Base-by-base conservation (phyloP, 2,888 invertebrate species). In the Terebella lapidaria region DNA sequence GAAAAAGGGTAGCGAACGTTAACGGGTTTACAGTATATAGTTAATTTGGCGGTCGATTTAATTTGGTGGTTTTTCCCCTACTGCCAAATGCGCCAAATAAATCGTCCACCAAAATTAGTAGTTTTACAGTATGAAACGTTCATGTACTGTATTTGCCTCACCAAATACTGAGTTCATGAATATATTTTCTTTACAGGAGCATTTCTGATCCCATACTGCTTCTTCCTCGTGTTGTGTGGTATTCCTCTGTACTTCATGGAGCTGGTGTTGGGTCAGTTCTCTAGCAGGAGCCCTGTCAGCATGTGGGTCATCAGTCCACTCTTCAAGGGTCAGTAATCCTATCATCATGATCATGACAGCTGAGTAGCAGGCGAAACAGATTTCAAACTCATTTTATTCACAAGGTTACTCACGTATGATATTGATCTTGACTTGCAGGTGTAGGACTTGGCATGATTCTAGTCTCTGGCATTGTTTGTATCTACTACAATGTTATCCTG, bases 181-280 rank as follows among this genome's bases (percentile, higher is more conserved):
- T 20, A n/a, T 49, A 10, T 49, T 49, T 22, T 26, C 47, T 24
- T 70, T 70, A 52, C 71, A 81, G 88, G 90, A 60, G 90, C 90
- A 68, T 86, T 86, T 70, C 79, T 86, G 66, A 83, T 86, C 58
- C 86, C 86, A 25, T 86, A 85, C 72, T 83, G 85, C 67, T 83
- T 85, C 60, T 85, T 85, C 66, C 77, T 86, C 52, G 70, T 85
- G 1, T 74, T 84, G 58, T 85, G 85, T 51, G 86, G 86, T n/a
- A 82, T 86, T 62, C 86, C 86, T 0, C 82, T 86, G 74, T 86
- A 86, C 72, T 83, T 86, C 67, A 80, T 86, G 72, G 86, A 86
- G 76, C 81, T 86, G 22, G 84, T 84, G 56, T 74, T 86, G 29
- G 86, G 86, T 2, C 86, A 86, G 74, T 86, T 84, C 76, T 85